phyloP scores from a whole-genome alignment of 2,797 vertebrate species.

The Danionella dracula region DNA sequence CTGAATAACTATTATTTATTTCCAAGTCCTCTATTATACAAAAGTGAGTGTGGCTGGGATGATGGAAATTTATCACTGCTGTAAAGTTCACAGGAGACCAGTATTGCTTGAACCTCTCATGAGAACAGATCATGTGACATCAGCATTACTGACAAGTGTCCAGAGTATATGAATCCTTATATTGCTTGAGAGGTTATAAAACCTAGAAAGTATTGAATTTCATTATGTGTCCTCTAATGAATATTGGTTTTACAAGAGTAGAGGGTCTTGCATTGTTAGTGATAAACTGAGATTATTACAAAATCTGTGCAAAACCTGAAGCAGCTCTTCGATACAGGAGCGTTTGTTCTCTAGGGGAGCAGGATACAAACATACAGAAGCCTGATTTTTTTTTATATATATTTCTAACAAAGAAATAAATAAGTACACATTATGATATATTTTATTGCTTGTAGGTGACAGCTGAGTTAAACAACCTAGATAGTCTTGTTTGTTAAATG shows the following conservation, averaged over 20 bases:
- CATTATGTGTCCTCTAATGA: not conserved
- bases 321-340: not conserved
- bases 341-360: not conserved
- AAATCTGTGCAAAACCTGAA: slow-evolving; percentile 4
- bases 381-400: too few relatives aligned
- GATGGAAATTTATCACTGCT: slow-evolving; percentile 45
- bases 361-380: not conserved
- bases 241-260: slow-evolving; percentile 13
- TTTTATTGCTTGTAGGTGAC: too few relatives aligned
- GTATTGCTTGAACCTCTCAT: slow-evolving; percentile 20
- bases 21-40: too few relatives aligned
- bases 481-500: too few relatives aligned
- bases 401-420: too few relatives aligned
- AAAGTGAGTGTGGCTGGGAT: slow-evolving; percentile 42
- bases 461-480: too few relatives aligned
- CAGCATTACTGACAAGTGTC: not conserved
- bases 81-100: slow-evolving; percentile 46
- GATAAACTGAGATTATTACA: not conserved
- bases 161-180: not conserved
- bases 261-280: not conserved
- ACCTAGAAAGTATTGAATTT: not conserved
- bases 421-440: too few relatives aligned
- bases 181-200: not conserved
- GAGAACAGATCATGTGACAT: slow-evolving; percentile 1
- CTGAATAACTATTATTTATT: too few relatives aligned